phyloP scores from a whole-genome alignment of 2,797 vertebrate species.

The Silurus lanzhouensis region DNA sequence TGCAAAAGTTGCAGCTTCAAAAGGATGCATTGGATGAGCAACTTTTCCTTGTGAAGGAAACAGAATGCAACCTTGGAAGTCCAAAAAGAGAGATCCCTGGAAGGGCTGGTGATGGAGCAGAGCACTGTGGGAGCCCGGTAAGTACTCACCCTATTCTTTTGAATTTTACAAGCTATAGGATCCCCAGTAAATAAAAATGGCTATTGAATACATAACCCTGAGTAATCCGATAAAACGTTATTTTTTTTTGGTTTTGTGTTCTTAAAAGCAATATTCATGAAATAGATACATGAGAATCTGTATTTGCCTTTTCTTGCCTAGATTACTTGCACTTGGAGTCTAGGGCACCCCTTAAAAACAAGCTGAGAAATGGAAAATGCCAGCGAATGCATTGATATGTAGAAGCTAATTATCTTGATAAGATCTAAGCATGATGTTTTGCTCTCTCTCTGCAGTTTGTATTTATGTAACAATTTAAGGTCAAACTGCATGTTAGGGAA shows the following conservation, averaged over 20 bases:
- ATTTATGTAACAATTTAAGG: background rate
- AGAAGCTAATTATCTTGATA: background rate
- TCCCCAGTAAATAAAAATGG: background rate
- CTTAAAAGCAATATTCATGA: background rate
- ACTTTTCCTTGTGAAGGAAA: conserved; percentile 94
- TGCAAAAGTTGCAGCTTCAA: conserved; percentile 95
- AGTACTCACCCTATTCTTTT: conserved; percentile 46
- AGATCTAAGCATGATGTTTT: background rate
- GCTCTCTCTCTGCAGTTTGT: background rate
- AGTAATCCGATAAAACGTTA: background rate
- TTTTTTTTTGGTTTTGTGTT: background rate
- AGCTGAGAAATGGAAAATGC: background rate
- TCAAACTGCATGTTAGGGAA: background rate
- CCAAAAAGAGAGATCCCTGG: conserved; percentile 97
- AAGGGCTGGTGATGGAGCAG: conserved; percentile 90
- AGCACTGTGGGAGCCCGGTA: conserved; percentile 96
- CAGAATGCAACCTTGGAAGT: conserved; percentile 93
- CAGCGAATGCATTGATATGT: background rate
- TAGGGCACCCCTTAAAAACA: background rate
- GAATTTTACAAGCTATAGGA: background rate
- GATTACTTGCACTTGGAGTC: background rate
- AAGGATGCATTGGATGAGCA: conserved; percentile 97
- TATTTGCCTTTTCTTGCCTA: background rate
- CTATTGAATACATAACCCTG: background rate
- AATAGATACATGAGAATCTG: background rate